Conservation (phyloP, 1,140 invertebrate species). For the Pseudomyrmex cubaensis region DNA sequence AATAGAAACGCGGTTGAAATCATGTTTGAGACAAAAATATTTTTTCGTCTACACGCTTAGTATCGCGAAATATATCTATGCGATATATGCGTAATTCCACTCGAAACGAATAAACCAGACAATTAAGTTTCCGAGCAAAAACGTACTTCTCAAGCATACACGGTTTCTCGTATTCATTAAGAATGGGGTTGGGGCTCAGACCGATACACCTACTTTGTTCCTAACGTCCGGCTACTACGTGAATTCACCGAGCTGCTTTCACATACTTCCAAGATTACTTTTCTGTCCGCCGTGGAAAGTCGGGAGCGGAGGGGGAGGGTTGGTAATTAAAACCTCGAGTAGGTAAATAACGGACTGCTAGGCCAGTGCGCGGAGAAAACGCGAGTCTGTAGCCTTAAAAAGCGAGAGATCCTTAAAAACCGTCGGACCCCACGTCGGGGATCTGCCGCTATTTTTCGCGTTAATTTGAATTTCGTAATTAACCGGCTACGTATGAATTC, state of each 20-base stretch:
- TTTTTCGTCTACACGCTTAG: background rate
- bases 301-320: slow-evolving; percentile 39
- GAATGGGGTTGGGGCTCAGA: slow-evolving; percentile 64
- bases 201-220: slow-evolving; percentile 73
- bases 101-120: background rate
- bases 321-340: slow-evolving; percentile 86
- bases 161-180: slow-evolving; percentile 65
- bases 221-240: slow-evolving; percentile 66
- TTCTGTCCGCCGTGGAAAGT: slow-evolving; percentile 69
- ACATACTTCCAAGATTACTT: slow-evolving; percentile 76
- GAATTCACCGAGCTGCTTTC: slow-evolving; percentile 69
- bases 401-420: slow-evolving; percentile 82
- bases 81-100: background rate
- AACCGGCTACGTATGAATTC: slow-evolving; percentile 82
- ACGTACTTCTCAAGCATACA: slow-evolving; percentile 32
- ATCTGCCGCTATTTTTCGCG: slow-evolving; percentile 84
- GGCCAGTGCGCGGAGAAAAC: slow-evolving; percentile 70
- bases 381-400: slow-evolving; percentile 82
- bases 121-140: slow-evolving; percentile 11
- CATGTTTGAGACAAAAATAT: background rate
- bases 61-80: background rate
- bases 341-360: slow-evolving; percentile 85
- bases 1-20: background rate
- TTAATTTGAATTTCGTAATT: slow-evolving; percentile 86
- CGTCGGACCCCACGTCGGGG: slow-evolving; percentile 70